Conservation (phyloP, 2,888 invertebrate species). For the Agrotis segetum region DNA sequence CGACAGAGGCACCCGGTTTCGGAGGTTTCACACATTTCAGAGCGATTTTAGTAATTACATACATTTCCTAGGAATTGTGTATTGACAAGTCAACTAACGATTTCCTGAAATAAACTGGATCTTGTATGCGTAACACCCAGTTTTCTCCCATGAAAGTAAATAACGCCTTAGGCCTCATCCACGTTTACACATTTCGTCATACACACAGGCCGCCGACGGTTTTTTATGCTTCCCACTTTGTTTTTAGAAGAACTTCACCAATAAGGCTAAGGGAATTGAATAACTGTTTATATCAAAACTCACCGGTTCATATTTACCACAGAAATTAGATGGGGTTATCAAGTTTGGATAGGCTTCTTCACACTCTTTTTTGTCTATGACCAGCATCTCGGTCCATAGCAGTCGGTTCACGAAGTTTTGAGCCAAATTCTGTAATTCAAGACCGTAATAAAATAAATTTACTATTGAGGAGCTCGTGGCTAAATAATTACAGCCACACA, state of each 20-base stretch:
- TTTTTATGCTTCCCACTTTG: too few species aligned
- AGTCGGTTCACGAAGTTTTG: slow-evolving; percentile 68
- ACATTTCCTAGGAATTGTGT: too few species aligned
- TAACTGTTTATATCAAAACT: slow-evolving; percentile 55
- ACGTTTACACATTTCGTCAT: neutral
- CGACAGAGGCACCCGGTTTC: too few species aligned
- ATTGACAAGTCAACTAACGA: too few species aligned
- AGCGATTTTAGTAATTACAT: too few species aligned
- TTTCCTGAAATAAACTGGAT: too few species aligned
- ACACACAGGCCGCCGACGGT: neutral
- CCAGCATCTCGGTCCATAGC: slow-evolving; percentile 73
- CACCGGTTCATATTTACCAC: slow-evolving; percentile 75
- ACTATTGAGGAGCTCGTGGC: too few species aligned
- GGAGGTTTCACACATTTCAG: too few species aligned
- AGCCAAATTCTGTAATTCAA: slow-evolving; percentile 69
- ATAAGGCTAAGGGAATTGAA: neutral
- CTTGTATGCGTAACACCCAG: too few species aligned
- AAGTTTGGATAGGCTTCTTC: slow-evolving; percentile 59
- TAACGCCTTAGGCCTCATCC: too few species aligned
- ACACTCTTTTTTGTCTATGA: slow-evolving; percentile 72
- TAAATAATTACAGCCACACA: too few species aligned
- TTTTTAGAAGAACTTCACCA: neutral
- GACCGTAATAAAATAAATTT: neutral
- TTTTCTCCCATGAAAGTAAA: too few species aligned
- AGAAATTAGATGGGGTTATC: slow-evolving; percentile 77